Evolutionary conservation across 2,888 invertebrate species (phyloP), one percentile per base, ranked within the genome.

Genomic region (Parnassius mnemosyne): DNA sequence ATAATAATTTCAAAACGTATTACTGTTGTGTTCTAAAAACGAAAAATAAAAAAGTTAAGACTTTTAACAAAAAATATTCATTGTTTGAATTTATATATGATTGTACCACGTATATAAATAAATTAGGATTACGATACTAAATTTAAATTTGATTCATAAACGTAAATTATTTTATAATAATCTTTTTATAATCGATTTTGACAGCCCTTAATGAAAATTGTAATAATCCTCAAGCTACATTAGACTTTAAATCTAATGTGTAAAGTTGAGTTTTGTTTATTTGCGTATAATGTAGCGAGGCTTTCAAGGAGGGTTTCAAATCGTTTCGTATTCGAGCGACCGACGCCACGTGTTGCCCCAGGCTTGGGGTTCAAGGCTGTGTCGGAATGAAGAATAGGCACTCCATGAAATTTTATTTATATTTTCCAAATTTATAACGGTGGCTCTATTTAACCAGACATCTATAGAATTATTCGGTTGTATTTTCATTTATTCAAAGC

Each of bases 281-380:
- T 65, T 51, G 49, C 66, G 69, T 66, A 61, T 34, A 34, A 34
- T 62, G 51, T 60, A 66, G 71, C 69, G 70, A 82, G 78, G 81
- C 77, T 83, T 80, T 74, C 69, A 73, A 78, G 79, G 79, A 81
- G 80, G 79, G 80, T 78, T 73, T 71, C 73, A 78, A 77, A 83
- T 80, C 76, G 80, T 83, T 86, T 82, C 74, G 83, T 81, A 84
- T 86, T 85, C 80, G 66, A 72, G 69, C 75, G 78, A 80, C 79
- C 78, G 77, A 67, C 70, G 78, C 84, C 87, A 86, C 86, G 85
- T 87, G 87, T 84, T 86, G 83, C 79, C 77, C 78, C 72, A 78
- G 73, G 76, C 56, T 57, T 56, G 78, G 73, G 85, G 85, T 84
- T 87, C 84, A 85, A 87, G 84, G 83, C 83, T 84, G 78, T 72